Evolutionary conservation across 2,888 invertebrate genomes (phyloP).

Genomic region (Phymatocera aterrima): DNA sequence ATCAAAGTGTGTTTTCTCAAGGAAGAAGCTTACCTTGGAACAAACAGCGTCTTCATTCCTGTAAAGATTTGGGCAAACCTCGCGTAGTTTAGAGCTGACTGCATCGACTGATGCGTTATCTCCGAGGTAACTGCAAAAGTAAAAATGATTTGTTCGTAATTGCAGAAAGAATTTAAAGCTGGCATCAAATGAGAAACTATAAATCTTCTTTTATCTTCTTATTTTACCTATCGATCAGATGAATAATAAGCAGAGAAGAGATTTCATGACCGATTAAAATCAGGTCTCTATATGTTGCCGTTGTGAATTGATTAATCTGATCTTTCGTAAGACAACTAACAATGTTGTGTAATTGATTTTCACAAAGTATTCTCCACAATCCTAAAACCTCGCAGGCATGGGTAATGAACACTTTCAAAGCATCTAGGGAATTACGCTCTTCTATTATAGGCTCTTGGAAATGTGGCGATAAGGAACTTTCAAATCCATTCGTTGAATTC

Average conservation of each 20-base stretch:
- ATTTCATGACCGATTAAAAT: conserved; percentile 87
- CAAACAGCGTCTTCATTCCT: conserved; percentile 96
- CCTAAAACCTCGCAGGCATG: conserved; percentile 93
- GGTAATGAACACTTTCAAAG: conserved; percentile 84
- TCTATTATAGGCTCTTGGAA: conserved; percentile 75
- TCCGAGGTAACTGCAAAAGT: conserved; percentile 84
- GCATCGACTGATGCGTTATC: conserved; percentile 97
- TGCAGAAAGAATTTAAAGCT: conserved; percentile 19
- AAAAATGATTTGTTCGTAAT: neutral
- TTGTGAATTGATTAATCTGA: conserved; percentile 78
- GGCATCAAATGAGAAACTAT: no score
- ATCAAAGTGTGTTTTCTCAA: neutral
- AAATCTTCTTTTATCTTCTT: conserved; percentile 27
- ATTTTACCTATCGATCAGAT: conserved; percentile 85
- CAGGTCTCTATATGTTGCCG: conserved; percentile 83
- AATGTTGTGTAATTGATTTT: conserved; percentile 92
- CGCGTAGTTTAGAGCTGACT: conserved; percentile 90
- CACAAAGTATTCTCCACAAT: conserved; percentile 94
- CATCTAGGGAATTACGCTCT: conserved; percentile 87
- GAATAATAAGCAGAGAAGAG: conserved; percentile 86
- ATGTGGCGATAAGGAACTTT: conserved; percentile 62
- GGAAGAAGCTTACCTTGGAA: conserved; percentile 83
- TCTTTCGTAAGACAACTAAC: conserved; percentile 83
- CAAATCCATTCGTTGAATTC: conserved; percentile 65
- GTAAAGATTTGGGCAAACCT: conserved; percentile 95